Evolutionary conservation across 2,888 invertebrate species (phyloP), one percentile per base, ranked within the genome.

Genomic region (Coleophora deauratella): DNA sequence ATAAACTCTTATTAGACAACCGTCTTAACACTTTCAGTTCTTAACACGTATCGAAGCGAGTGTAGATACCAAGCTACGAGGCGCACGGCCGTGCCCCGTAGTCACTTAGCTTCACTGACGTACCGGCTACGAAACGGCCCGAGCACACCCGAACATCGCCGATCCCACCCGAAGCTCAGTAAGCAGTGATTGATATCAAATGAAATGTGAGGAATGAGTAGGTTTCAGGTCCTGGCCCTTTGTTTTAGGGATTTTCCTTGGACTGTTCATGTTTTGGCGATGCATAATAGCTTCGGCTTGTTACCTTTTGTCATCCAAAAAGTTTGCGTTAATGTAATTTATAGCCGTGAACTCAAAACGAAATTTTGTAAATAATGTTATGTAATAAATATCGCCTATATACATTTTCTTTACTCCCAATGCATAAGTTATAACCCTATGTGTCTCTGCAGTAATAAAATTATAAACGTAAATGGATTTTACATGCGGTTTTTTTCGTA

Each of bases 141-240:
- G 81, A 79, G 58, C 51, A 52, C 54, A 40, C 40, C 72, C 82
- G 84, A 82, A 42, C 44, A 35, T 43, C 30, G 41, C 76, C 84
- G 84, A 80, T 45, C 49, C 42, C 46, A 39, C 44, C 72, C 78
- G 77, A 79, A 64, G 66, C 64, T 67, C 62, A 66, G 69, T 76
- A 74, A 75, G 74, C 74, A 61, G 80, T 82, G 84, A 85, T 85
- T 84, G 84, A 85, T 82, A 82, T 80, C 72, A 82, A 84, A 85
- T 82, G 81, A 81, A 81, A 84, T 82, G 80, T 80, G 73, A 80
- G 73, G 71, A 81, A 81, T 78, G 77, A 78, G 72, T 80, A 82
- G 80, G 79, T 78, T 64, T 59, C 62, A 65, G 21, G 21, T 6
- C 6, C 6, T 21, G 65, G 71, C 68, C 68, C 80, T 81, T 82